Base-by-base conservation (phyloP, 2,797 vertebrate species). In the Arremon brunneinucha region DNA sequence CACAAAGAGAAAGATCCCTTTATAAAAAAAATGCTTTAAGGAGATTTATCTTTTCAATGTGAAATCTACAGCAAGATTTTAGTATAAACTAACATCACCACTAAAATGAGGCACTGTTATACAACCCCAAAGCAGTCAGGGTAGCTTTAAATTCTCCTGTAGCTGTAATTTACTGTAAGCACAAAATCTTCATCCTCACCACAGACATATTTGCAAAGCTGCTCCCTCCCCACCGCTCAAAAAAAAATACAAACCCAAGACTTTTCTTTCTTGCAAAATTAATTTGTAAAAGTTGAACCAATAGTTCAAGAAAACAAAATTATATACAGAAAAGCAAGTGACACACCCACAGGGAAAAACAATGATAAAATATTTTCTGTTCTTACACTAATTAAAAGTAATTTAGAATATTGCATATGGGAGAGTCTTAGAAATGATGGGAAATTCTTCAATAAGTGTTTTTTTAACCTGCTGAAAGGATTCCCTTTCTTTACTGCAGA, bases 401-500 rank as follows among this genome's bases (percentile, higher is more conserved):
- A 32, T 84, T 90, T 78, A 15, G 75, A 57, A 85, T 64, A 75
- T 72, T 87, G 62, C 46, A 84, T 78, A 83, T 74, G 12, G 14
- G 50, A 95, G 37, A 86, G 19, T 67, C 92, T 72, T 86, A 91
- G 46, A 70, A 96, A 56, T 65, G 68, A 94, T 4, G 86, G 34
- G 24, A 92, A 12, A 69, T 59, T 60, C 62, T 96, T 77, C 55
- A 43, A 76, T 43, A 93, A 90, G 53, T n/a, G n/a, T 24, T 76
- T 76, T 94, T 50, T 60, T 94, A 92, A 91, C 22, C 34, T 55
- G 34, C 56, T 82, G 55, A 90, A 96, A 90, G 55, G 16, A 91
- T 91, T 94, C 94, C 50, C 24, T 93, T 90, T 94, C 21, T 84
- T 86, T 93, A 92, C 50, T 82, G 27, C 47, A 90, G 57, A 92